Evolutionary conservation across 2,113 vertebrate species (phyloP).

Genomic region (Trichomycterus rosablanca): DNA sequence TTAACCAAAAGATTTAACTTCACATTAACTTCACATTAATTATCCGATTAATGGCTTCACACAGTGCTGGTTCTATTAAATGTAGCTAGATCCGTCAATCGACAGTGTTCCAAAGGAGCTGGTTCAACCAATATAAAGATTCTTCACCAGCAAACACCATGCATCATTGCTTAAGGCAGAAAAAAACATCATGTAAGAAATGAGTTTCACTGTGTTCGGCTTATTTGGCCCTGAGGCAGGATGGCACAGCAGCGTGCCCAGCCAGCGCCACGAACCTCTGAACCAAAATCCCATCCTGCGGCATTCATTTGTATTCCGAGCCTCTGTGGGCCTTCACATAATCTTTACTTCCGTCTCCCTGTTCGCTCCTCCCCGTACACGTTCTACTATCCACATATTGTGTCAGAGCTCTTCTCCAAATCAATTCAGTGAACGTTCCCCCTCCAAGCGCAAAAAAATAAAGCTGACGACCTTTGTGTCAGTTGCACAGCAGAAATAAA

Average conservation of each 20-base stretch:
- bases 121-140: conserved; percentile 2
- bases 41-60: conserved; percentile 46
- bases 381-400: conserved; percentile 38
- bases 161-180: neutral
- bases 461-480: conserved; percentile 56
- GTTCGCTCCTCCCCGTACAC: conserved; percentile 41
- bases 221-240: conserved; percentile 41
- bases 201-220: conserved; percentile 28
- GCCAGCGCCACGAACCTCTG: conserved; percentile 33
- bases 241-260: conserved; percentile 31
- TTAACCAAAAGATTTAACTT: conserved; percentile 25
- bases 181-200: conserved; percentile 23
- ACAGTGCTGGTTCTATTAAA: conserved; percentile 29
- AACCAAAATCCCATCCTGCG: conserved; percentile 57
- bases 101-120: conserved; percentile 2
- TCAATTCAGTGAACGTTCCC: conserved; percentile 57
- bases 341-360: conserved; percentile 57
- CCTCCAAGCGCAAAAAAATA: conserved; percentile 56
- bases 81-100: conserved; percentile 40
- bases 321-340: conserved; percentile 64
- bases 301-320: conserved; percentile 68
- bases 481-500: conserved; percentile 52
- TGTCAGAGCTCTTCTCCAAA: conserved; percentile 45
- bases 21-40: conserved; percentile 30
- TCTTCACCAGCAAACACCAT: conserved; percentile 1